These are phyloP conservation scores for Listrodromus nycthemerus DNA, from an alignment of 2,888 invertebrate genomes.

Conservation along the genomic window DNA sequence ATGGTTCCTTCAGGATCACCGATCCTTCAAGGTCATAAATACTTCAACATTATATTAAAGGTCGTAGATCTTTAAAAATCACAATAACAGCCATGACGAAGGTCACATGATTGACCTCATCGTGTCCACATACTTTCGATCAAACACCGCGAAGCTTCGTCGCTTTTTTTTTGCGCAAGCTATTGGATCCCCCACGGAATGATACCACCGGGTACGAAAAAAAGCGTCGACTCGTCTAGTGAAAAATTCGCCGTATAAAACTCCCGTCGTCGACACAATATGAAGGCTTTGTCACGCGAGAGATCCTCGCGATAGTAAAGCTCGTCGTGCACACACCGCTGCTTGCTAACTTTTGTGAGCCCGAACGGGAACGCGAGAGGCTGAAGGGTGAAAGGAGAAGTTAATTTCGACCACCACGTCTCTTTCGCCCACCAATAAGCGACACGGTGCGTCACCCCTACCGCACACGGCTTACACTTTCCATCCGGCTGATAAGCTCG, in stretches of 20 bases:
- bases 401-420: slow-evolving; percentile 73
- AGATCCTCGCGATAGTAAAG: not conserved
- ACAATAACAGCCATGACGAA: too few relatives aligned
- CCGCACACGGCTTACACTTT: slow-evolving; percentile 57
- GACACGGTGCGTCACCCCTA: slow-evolving; percentile 47
- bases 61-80: too few relatives aligned
- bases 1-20: too few relatives aligned
- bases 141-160: too few relatives aligned
- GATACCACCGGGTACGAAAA: not conserved
- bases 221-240: not conserved
- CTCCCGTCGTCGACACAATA: not conserved
- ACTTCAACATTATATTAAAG: too few relatives aligned
- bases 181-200: too few relatives aligned
- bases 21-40: too few relatives aligned
- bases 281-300: not conserved
- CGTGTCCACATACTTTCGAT: too few relatives aligned
- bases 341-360: not conserved
- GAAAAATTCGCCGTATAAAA: not conserved
- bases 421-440: slow-evolving; percentile 69
- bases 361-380: slow-evolving; percentile 45
- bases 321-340: not conserved
- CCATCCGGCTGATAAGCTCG: slow-evolving; percentile 73
- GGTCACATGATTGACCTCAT: too few relatives aligned
- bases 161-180: too few relatives aligned
- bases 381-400: slow-evolving; percentile 66